Percentiles rank a stretch among this genome's conserved stretches.
Conservation (phyloP, 2,888 invertebrate species). For the Aporophyla nigra region DNA sequence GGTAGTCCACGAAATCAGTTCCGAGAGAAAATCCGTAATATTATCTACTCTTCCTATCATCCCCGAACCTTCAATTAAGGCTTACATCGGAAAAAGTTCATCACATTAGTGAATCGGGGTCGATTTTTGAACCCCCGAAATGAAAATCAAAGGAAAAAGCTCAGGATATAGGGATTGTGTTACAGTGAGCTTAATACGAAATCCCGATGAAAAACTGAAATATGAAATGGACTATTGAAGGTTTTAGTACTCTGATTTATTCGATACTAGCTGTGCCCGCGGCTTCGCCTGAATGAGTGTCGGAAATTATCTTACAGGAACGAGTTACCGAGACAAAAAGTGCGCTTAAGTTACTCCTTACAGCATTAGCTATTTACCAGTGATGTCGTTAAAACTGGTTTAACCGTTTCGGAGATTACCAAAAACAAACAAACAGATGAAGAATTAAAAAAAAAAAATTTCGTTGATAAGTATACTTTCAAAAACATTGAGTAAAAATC, state of each 20-base stretch:
- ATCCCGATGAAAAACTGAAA: slow-evolving; percentile 8
- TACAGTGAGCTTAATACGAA: slow-evolving; percentile 20
- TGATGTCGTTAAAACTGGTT: too few species aligned
- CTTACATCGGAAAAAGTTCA: slow-evolving; percentile 59
- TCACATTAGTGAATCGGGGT: slow-evolving; percentile 59
- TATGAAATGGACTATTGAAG: slow-evolving; percentile 8
- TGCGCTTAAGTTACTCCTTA: too few species aligned
- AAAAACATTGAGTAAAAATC: too few species aligned
- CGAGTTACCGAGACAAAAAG: too few species aligned
- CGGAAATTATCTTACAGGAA: too few species aligned
- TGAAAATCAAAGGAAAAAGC: slow-evolving; percentile 52
- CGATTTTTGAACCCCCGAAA: slow-evolving; percentile 51
- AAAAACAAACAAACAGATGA: too few species aligned
- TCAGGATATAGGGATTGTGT: slow-evolving; percentile 15
- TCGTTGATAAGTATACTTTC: too few species aligned
- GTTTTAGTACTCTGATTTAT: not conserved
- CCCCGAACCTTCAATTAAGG: slow-evolving; percentile 52
- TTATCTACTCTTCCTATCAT: slow-evolving; percentile 38
- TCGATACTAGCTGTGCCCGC: not conserved
- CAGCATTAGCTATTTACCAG: too few species aligned
- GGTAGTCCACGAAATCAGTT: slow-evolving; percentile 33
- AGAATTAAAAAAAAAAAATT: too few species aligned
- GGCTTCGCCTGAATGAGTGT: too few species aligned
- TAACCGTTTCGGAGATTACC: too few species aligned
- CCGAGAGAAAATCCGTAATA: slow-evolving; percentile 46